Conservation (phyloP, 2,113 vertebrate genomes). For the Origma solitaria region DNA sequence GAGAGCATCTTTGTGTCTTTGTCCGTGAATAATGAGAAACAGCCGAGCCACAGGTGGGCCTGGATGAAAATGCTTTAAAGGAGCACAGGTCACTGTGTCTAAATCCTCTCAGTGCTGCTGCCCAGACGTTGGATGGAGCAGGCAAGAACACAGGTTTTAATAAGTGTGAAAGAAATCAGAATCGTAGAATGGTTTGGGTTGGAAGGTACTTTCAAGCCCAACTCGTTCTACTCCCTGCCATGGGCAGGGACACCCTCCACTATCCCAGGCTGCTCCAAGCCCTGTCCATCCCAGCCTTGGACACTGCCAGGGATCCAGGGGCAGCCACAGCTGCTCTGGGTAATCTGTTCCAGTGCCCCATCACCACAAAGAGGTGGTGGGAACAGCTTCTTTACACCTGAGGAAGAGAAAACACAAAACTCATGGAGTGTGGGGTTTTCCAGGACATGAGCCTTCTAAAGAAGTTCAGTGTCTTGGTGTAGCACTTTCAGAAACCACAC, state of each 20-base stretch:
- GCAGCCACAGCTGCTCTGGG: not conserved
- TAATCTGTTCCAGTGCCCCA: not conserved
- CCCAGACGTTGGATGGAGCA: not conserved
- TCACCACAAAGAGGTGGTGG: not conserved
- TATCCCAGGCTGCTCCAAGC: rapidly evolving
- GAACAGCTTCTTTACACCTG: not conserved
- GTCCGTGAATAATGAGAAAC: not conserved
- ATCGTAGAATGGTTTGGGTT: not conserved
- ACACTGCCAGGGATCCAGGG: not conserved
- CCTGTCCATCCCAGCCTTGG: not conserved
- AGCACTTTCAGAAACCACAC: not conserved
- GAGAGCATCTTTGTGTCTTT: not conserved
- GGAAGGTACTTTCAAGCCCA: not conserved
- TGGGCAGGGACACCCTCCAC: not conserved
- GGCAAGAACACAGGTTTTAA: not conserved
- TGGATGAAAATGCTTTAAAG: not conserved
- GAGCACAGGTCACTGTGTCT: not conserved
- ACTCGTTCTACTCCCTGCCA: not conserved
- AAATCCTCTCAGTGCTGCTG: not conserved
- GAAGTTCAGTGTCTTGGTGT: not conserved
- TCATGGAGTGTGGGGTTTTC: not conserved
- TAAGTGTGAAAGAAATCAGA: not conserved
- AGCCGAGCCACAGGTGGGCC: not conserved
- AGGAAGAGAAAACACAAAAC: not conserved
- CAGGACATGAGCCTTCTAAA: not conserved